A percentile compares a stretch with the other conserved stretches of the same genome.
phyloP scores from a whole-genome alignment of 1,140 invertebrate genomes.

The Lordiphosa mommai region DNA sequence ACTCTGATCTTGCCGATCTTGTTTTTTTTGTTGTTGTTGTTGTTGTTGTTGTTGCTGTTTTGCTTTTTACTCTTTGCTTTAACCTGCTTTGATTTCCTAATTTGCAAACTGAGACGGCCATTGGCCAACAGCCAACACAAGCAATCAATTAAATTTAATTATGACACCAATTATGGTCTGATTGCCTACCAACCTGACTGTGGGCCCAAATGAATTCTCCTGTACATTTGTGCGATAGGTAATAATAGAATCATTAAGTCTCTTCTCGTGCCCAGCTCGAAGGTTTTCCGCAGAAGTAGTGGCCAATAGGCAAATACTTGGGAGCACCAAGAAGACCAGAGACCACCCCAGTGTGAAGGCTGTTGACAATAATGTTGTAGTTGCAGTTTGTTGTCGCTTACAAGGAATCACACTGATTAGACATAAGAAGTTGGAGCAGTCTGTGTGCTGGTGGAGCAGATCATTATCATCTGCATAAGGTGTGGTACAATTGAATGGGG shows the following conservation, averaged over 20 bases:
- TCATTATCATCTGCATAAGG: slow-evolving; percentile 62
- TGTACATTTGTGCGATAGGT: slow-evolving; percentile 21
- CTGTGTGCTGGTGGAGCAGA: neutral
- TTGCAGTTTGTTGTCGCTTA: slow-evolving; percentile 9
- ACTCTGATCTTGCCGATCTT: slow-evolving; percentile 60
- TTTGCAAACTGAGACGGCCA: slow-evolving; percentile 50
- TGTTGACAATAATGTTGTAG: slow-evolving; percentile 3
- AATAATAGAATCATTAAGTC: slow-evolving; percentile 71
- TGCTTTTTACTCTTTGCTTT: slow-evolving; percentile 8
- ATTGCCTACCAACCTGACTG: slow-evolving; percentile 41
- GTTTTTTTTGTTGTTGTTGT: neutral
- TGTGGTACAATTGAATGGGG: slow-evolving; percentile 53
- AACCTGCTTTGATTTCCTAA: slow-evolving; percentile 44
- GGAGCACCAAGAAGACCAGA: slow-evolving; percentile 26
- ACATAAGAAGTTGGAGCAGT: slow-evolving; percentile 1
- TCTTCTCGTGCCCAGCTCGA: slow-evolving; percentile 17
- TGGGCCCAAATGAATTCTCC: slow-evolving; percentile 33
- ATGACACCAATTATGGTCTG: slow-evolving; percentile 75
- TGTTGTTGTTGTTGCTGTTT: too few relatives aligned
- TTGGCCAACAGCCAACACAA: slow-evolving; percentile 13
- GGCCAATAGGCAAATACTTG: slow-evolving; percentile 52
- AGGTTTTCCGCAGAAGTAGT: slow-evolving; percentile 3
- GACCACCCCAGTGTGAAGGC: too few relatives aligned
- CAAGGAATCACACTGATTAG: slow-evolving; percentile 39
- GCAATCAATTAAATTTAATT: slow-evolving; percentile 77